A percentile compares a stretch with the other conserved stretches of the same genome.
phyloP scores from a whole-genome alignment of 2,113 vertebrate genomes.

The Equus przewalskii region DNA sequence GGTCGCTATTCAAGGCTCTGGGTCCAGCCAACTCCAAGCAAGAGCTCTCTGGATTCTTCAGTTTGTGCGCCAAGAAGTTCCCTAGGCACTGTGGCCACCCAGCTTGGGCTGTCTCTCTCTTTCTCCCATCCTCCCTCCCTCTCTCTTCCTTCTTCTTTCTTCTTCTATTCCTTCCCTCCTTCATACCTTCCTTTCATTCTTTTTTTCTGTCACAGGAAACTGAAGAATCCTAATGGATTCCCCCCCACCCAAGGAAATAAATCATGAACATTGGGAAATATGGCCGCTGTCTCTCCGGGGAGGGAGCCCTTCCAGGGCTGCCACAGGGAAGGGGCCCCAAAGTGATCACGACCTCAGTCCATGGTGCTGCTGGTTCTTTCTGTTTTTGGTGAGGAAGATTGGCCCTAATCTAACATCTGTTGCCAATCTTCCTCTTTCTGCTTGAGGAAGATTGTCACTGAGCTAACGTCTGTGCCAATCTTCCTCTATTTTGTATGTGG shows the following conservation, averaged over 20 bases:
- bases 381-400: too few relatives aligned
- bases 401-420: too few relatives aligned
- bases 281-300: background rate
- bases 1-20: background rate
- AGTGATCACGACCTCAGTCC: background rate
- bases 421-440: too few relatives aligned
- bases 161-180: rapidly evolving
- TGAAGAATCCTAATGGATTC: too few relatives aligned
- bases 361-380: too few relatives aligned
- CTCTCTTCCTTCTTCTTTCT: rapidly evolving
- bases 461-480: too few relatives aligned
- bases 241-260: background rate
- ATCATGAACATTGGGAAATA: background rate
- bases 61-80: background rate
- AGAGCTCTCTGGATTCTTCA: background rate
- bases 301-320: background rate
- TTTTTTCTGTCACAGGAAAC: background rate
- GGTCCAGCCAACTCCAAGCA: background rate
- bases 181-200: background rate
- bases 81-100: background rate
- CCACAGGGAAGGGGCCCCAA: background rate
- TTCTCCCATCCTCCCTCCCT: background rate
- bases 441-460: too few relatives aligned
- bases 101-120: background rate
- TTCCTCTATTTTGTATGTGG: too few relatives aligned